Evolutionary conservation across 1,140 invertebrate genomes (phyloP), one percentile per base, ranked within the genome.

Genomic region (Cydia amplana): DNA sequence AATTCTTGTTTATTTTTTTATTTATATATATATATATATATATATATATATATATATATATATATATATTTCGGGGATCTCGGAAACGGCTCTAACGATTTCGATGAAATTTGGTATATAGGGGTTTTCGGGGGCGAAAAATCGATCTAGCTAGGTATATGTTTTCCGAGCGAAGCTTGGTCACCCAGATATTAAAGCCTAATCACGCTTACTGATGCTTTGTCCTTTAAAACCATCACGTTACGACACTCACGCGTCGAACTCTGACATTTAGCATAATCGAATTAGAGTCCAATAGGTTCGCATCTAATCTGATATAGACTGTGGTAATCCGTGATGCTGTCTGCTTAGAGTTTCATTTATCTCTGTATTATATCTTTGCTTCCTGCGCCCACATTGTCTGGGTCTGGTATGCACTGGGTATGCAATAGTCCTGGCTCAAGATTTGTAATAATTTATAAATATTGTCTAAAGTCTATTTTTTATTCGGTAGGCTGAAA

Each of bases 181-280:
- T n/a, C n/a, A n/a, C n/a, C n/a, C n/a, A n/a, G n/a, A n/a, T n/a
- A n/a, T n/a, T n/a, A 18, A 6, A 18, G n/a, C 5, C n/a, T 49
- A 18, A 18, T 55, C 51, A 5, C n/a, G 16, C 16, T 55, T 55
- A 55, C 51, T 55, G n/a, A n/a, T n/a, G n/a, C 51, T 23, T 60
- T 60, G 23, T 23, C 6, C 55, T 60, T 7, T 23, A 23, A 23
- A 18, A 60, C 20, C 20, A 23, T 23, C 7, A 23, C 72, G 14
- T 75, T 75, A 23, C 74, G 46, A 51, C 67, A 75, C 32, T 79
- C 76, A 79, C 78, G 73, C 72, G 75, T 70, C 83, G 82, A 85
- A 85, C 85, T 88, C 75, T 87, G 80, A 82, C 83, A 83, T 86
- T 82, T 77, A 78, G 78, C 76, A 85, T 85, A 89, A 90, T 90